Evolutionary conservation across 2,888 invertebrate genomes (phyloP).

Genomic region (Plagodis dolabraria): DNA sequence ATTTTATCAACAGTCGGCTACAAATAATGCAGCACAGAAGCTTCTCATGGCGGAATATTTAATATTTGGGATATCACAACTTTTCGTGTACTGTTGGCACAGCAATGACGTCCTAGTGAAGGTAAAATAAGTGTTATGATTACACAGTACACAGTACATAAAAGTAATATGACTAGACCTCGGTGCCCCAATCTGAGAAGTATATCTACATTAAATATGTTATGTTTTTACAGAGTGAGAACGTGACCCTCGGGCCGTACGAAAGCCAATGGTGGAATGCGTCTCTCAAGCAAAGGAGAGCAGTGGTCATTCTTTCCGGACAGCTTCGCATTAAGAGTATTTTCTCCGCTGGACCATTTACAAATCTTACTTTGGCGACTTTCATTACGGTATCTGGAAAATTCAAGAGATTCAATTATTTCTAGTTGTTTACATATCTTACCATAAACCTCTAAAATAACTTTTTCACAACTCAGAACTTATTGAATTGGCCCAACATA

Average conservation of each 20-base stretch:
- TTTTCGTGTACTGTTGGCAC: constrained; percentile 75
- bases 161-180: no score
- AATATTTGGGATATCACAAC: constrained; percentile 68
- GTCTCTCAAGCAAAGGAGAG: constrained; percentile 49
- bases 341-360: constrained; percentile 74
- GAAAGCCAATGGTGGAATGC: constrained; percentile 69
- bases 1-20: constrained; percentile 54
- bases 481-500: no score
- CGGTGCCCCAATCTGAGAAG: no score
- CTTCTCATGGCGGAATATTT: constrained; percentile 70
- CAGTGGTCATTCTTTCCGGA: constrained; percentile 57
- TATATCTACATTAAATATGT: no score
- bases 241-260: constrained; percentile 62
- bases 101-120: constrained; percentile 68
- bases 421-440: not conserved
- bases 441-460: no score
- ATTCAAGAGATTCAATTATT: not conserved
- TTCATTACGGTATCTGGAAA: constrained; percentile 60
- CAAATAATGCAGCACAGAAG: constrained; percentile 58
- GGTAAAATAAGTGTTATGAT: constrained; percentile 42
- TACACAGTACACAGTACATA: no score
- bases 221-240: constrained; percentile 58
- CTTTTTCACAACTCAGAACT: no score
- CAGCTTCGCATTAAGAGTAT: constrained; percentile 60
- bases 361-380: constrained; percentile 65